Percentiles rank a stretch among this genome's conserved stretches.
Evolutionary conservation across 2,888 invertebrate genomes (phyloP).

Genomic region (Shargacucullia verbasci): DNA sequence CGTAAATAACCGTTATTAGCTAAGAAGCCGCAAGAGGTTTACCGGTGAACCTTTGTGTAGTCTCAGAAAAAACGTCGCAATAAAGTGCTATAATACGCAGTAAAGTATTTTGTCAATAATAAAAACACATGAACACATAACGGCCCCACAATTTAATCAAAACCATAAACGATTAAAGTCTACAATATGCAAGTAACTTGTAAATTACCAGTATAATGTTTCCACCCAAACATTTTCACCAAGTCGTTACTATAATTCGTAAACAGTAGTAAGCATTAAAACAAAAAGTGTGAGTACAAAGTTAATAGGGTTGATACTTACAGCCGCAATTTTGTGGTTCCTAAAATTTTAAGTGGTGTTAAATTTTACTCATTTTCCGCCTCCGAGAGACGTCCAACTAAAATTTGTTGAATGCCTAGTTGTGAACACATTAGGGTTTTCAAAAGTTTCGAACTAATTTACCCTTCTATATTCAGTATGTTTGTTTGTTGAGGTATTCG

Average conservation of each 20-base stretch:
- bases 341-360: constrained; percentile 57
- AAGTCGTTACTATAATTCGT: constrained; percentile 43
- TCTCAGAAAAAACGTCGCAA: too few relatives aligned
- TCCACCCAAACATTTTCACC: constrained; percentile 19
- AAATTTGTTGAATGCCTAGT: constrained; percentile 60
- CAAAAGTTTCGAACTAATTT: constrained; percentile 66
- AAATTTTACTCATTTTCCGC: constrained; percentile 59
- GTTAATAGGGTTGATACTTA: constrained; percentile 49
- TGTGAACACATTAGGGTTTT: constrained; percentile 59
- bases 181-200: too few relatives aligned
- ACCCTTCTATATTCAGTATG: constrained; percentile 61
- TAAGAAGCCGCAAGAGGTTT: constrained; percentile 3
- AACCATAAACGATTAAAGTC: too few relatives aligned
- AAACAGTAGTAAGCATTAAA: constrained; percentile 46
- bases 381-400: constrained; percentile 51
- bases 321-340: constrained; percentile 45
- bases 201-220: constrained; percentile 22
- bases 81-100: too few relatives aligned
- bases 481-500: constrained; percentile 44
- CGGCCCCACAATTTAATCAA: too few relatives aligned
- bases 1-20: constrained; percentile 26
- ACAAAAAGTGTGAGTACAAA: constrained; percentile 51
- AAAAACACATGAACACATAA: too few relatives aligned
- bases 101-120: too few relatives aligned
- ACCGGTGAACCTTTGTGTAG: too few relatives aligned